Evolutionary conservation across 2,113 vertebrate genomes (phyloP), one percentile per base, ranked within the genome.

Genomic region (cattle (Bos taurus)): DNA sequence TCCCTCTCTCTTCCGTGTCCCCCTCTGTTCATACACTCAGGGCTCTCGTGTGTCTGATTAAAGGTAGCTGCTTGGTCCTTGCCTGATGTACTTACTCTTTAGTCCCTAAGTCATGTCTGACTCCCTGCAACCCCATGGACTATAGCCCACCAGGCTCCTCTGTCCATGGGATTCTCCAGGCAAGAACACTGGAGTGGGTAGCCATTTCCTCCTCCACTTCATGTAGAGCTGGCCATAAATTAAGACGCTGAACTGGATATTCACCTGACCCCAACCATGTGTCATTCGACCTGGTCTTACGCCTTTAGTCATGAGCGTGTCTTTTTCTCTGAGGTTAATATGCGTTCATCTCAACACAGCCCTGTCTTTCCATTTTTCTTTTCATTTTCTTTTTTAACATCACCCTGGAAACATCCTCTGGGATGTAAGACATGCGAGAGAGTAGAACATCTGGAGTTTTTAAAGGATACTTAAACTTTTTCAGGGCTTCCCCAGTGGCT

Each of bases 241-340:
- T 23, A 2, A 13, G 23, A 25, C 2, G 59, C 40, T 33, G 23
- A 23, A n/a, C 71, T 25, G 59, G 30, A 57, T 25, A 23, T 13
- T 23, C 40, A 36, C 9, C 6, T 4, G 84, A 1, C 77, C 52
- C 8, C 36, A 10, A 21, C 40, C 3, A 9, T 0, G 0, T 6
- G 50, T n/a, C 12, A 26, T 9, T 19, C 0, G 2, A 5, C 26
- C 14, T 7, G 12, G 60, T 23, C 23, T 57, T 46, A 8, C 1
- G 16, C 16, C 82, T 15, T 33, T 15, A 28, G 67, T 50, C 48
- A 26, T 2, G 2, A 5, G 30, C 8, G 3, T 23, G 21, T 19
- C 17, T 71, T 8, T 6, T 52, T 17, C 46, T 67, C 48, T 90
- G 36, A 67, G 11, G 67, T 50, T 67, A 33, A 50, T 17, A 43